A percentile compares a stretch with the other conserved stretches of the same genome.
Evolutionary conservation across 2,797 vertebrate genomes (phyloP).

Genomic region (Neosilurus mollespiculum): DNA sequence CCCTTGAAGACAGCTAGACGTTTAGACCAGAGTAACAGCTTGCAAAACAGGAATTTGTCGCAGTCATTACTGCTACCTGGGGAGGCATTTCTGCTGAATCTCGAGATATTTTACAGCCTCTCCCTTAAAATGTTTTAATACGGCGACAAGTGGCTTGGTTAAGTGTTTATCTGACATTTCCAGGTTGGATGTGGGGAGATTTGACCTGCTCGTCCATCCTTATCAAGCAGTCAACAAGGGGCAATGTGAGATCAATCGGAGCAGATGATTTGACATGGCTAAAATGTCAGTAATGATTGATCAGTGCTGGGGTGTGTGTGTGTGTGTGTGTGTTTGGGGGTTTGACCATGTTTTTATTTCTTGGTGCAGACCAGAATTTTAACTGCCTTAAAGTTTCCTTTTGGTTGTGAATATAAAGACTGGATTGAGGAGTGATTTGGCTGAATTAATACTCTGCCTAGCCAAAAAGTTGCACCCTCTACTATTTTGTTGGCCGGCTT

Average conservation of each 20-base stretch:
- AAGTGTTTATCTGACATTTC: conserved; percentile 29
- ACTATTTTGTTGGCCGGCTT: too few relatives aligned
- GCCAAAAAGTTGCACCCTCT: too few relatives aligned
- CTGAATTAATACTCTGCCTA: too few relatives aligned
- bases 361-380: not conserved
- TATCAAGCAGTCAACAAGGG: conserved; percentile 22
- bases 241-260: conserved; percentile 36
- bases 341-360: not conserved
- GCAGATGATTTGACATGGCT: conserved; percentile 38
- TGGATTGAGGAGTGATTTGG: not conserved
- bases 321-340: not conserved
- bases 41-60: conserved; percentile 32
- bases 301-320: not conserved
- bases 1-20: conserved; percentile 24
- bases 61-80: conserved; percentile 35
- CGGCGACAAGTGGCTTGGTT: conserved; percentile 9
- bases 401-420: not conserved
- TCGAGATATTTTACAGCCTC: conserved; percentile 25
- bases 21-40: conserved; percentile 33
- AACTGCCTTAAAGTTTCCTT: not conserved
- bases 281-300: conserved; percentile 44
- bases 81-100: conserved; percentile 40
- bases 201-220: conserved; percentile 25
- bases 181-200: not conserved
- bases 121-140: conserved; percentile 28